Conservation (phyloP, 2,888 invertebrate species). For the Amiota mariae region DNA sequence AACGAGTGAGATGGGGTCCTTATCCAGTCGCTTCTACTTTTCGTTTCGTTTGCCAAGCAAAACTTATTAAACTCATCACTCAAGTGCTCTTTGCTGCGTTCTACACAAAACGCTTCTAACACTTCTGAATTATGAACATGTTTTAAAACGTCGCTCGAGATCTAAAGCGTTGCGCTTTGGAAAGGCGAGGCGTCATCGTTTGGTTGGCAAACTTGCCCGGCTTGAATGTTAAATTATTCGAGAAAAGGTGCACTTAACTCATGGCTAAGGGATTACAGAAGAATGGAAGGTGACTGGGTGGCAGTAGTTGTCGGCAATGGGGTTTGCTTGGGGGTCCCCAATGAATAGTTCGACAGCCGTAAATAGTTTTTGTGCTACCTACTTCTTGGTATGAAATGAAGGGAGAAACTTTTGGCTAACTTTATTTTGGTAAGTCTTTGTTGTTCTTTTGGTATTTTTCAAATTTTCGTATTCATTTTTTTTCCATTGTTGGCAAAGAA, state of each 20-base stretch:
- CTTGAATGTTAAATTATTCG: conserved; percentile 12
- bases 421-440: conserved; percentile 1
- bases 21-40: neutral
- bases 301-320: too few relatives aligned
- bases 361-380: too few relatives aligned
- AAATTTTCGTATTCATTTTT: conserved; percentile 23
- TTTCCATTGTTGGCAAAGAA: conserved; percentile 10
- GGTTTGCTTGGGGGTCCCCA: too few relatives aligned
- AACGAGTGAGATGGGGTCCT: too few relatives aligned
- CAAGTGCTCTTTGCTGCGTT: conserved; percentile 53
- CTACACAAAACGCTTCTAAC: conserved; percentile 52
- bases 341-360: too few relatives aligned
- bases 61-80: conserved; percentile 56
- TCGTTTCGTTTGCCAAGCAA: conserved; percentile 11
- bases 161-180: conserved; percentile 26
- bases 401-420: conserved; percentile 14
- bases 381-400: too few relatives aligned
- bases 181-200: neutral
- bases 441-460: conserved; percentile 9
- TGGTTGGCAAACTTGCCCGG: neutral
- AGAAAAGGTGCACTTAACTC: conserved; percentile 9
- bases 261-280: neutral
- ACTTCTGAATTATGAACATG: conserved; percentile 56
- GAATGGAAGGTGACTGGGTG: too few relatives aligned
- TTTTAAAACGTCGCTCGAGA: conserved; percentile 43